Evolutionary conservation across 2,797 vertebrate genomes (phyloP), one percentile per base, ranked within the genome.

Genomic region (Scomberomorus guttatus): DNA sequence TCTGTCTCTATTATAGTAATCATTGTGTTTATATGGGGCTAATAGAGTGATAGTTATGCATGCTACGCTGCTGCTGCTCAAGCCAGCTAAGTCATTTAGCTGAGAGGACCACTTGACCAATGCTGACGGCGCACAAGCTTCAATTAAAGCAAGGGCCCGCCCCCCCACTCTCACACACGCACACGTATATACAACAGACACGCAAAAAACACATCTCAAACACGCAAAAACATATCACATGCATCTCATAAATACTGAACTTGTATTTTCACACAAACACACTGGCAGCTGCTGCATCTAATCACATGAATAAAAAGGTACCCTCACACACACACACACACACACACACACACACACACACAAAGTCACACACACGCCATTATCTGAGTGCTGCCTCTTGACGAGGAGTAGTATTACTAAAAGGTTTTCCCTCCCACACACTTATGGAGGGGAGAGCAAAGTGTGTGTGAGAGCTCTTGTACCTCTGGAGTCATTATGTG

Each of bases 21-120:
- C 54, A 88, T n/a, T 46, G 62, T 82, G 80, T 80, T 81, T 72
- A 73, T 77, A 79, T 46, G 70, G 56, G 52, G 48, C 85, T 85
- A 89, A 90, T 81, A 72, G 72, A 81, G 74, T 63, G 73, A 85
- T 84, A 52, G 77, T 81, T 80, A 87, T 87, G 75, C 83, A 80
- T 67, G 74, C 61, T 55, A 75, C 18, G 25, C 63, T 20, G 77
- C 79, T 32, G 77, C 70, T 29, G 64, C 73, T 81, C 44, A 2
- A 75, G 76, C 79, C 72, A 55, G 81, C 68, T 14, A 60, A 83
- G 44, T 86, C 86, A 77, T 90, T 90, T 84, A 89, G 82, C 84
- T 64, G 56, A 76, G 59, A 92, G 91, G 67, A 82, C 83, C 91
- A 91, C 93, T 93, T 91, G 91, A 93, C 90, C 86, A 73, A n/a